Percentiles rank a stretch among this genome's conserved stretches.
Conservation (phyloP, 2,888 invertebrate species). For the Ichneumon xanthorius region DNA sequence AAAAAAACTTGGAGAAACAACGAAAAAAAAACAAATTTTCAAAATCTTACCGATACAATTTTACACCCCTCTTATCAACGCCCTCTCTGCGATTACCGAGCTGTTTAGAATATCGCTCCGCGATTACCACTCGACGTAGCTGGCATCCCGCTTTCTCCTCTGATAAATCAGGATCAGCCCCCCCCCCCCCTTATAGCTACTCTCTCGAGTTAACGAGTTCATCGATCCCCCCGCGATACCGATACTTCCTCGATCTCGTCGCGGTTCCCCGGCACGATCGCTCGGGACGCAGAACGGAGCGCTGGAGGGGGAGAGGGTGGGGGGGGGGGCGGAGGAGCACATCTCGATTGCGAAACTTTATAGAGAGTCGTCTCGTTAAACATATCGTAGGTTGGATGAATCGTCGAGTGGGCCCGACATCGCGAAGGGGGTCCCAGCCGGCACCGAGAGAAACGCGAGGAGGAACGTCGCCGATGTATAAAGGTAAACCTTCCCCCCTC, state of each 20-base stretch:
- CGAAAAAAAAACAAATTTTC: too few relatives aligned
- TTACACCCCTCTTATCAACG: too few relatives aligned
- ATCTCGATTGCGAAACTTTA: slow-evolving; percentile 48
- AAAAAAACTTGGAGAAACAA: too few relatives aligned
- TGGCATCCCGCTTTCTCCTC: slow-evolving; percentile 6
- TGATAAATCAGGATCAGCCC: slow-evolving; percentile 14
- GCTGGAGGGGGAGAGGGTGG: too few relatives aligned
- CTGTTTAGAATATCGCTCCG: neutral
- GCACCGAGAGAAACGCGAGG: slow-evolving; percentile 32
- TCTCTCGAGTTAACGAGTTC: slow-evolving; percentile 29
- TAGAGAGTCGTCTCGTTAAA: slow-evolving; percentile 47
- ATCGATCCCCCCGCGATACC: slow-evolving; percentile 39
- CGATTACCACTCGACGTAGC: neutral
- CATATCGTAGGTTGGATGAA: slow-evolving; percentile 49
- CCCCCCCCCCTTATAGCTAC: neutral
- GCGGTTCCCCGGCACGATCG: slow-evolving; percentile 2
- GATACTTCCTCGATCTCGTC: slow-evolving; percentile 48
- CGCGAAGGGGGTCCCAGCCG: slow-evolving; percentile 13
- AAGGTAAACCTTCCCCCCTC: slow-evolving; percentile 2
- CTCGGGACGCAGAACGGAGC: neutral
- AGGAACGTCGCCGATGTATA: slow-evolving; percentile 5
- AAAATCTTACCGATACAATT: too few relatives aligned
- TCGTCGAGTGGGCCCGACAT: slow-evolving; percentile 12
- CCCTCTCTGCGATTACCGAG: neutral
- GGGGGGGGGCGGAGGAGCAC: neutral